Evolutionary conservation across 2,113 vertebrate genomes (phyloP), one percentile per base, ranked within the genome.

Genomic region (Amblyornis subalaris): DNA sequence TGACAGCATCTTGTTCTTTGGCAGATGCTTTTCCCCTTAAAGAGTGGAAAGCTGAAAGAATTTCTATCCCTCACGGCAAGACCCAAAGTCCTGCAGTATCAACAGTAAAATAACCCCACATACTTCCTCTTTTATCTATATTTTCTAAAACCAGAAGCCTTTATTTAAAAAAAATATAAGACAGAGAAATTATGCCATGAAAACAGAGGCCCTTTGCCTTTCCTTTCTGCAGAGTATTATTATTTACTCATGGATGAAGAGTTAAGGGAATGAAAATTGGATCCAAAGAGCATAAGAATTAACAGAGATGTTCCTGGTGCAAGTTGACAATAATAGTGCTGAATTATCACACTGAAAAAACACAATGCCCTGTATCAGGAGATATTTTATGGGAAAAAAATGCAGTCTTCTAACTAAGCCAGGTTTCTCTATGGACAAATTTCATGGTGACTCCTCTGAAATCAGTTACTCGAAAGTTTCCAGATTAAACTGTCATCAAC

Each of bases 11-110:
- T 14, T 98, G 33, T 93, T 98, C 57, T 96, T 95, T 84, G 98
- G 97, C 44, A 97, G 96, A 96, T 94, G 95, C 47, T 66, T 79
- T 69, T 97, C 91, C 8, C 98, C 98, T 89, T 98, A 95, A 94
- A 70, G 33, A 71, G 22, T 58, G 36, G 29, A 62, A 91, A 85
- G 33, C 15, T 54, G 36, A 62, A 90, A 72, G 19, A 80, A 10
- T 55, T 96, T 88, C 69, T 82, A 15, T 53, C n/a, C 33, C 45
- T 57, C 29, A 65, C 28, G 78, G 28, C 61, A 82, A 89, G 89
- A 93, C 40, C 36, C 74, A 72, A 71, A 89, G 31, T 62, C 28
- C n/a, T 85, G 85, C 82, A 91, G 71, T 96, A 93, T 81, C 88
- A 91, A 44, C 53, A 20, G 40, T 82, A 82, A 67, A 94, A 87